These are phyloP conservation scores for Nebria salina DNA, from an alignment of 2,888 invertebrate genomes.

Conservation along the genomic window DNA sequence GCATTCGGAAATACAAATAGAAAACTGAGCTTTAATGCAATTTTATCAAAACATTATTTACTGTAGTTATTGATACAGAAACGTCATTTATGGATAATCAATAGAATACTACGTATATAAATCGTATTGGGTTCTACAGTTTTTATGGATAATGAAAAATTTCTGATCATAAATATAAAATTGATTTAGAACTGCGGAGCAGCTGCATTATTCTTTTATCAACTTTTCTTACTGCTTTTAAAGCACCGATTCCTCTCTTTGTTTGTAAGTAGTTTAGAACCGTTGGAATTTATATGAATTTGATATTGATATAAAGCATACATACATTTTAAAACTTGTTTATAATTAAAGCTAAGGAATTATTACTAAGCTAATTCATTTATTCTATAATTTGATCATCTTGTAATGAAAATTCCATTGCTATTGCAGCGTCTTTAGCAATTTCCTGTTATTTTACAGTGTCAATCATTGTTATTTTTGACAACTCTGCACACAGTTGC, in stretches of 20 bases:
- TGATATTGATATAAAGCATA: not conserved
- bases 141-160: not conserved
- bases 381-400: no score
- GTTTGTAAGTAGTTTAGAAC: not conserved
- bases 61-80: not conserved
- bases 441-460: no score
- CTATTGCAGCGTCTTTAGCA: no score
- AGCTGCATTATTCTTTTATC: constrained; percentile 1
- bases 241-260: not conserved
- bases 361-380: no score
- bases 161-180: not conserved
- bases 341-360: no score
- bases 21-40: not conserved
- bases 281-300: not conserved
- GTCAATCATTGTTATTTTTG: no score
- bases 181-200: not conserved
- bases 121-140: not conserved
- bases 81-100: not conserved
- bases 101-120: not conserved
- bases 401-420: no score
- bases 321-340: not conserved
- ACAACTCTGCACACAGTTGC: no score
- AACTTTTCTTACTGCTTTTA: not conserved
- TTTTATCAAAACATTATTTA: not conserved
- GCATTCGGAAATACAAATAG: no score